Evolutionary conservation across 2,888 invertebrate genomes (phyloP).

Genomic region (Cacoxenus indagator): DNA sequence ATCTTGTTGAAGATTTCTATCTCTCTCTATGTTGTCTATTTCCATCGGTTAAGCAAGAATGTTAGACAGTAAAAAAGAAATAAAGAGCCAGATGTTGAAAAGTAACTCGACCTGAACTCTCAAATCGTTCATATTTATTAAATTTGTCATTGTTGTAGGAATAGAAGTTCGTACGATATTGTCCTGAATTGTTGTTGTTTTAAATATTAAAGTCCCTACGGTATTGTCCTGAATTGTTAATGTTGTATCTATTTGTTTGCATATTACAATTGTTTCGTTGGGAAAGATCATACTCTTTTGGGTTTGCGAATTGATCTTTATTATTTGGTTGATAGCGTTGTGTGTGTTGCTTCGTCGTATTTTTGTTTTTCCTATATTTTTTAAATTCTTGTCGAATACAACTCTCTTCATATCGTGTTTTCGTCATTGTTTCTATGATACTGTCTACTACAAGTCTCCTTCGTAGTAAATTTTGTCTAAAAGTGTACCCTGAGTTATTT

Average conservation of each 20-base stretch:
- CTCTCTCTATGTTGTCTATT: constrained; percentile 5
- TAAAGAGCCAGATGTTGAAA: no score
- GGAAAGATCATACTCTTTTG: not conserved
- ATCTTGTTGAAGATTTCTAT: not conserved
- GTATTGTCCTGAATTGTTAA: not conserved
- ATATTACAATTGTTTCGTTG: not conserved
- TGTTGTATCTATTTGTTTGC: not conserved
- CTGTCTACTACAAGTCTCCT: not conserved
- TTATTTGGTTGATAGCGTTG: not conserved
- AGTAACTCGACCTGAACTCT: constrained; percentile 3
- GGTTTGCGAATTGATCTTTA: not conserved
- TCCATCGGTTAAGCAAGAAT: no score
- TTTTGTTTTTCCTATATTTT: not conserved
- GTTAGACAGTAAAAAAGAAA: no score
- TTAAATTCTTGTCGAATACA: constrained; percentile 5
- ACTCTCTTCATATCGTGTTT: constrained; percentile 4
- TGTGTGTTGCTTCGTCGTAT: not conserved
- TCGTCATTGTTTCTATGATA: not conserved
- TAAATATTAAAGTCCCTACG: not conserved
- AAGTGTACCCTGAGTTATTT: not conserved
- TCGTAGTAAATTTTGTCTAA: not conserved
- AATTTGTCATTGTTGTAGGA: not conserved
- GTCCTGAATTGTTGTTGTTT: not conserved
- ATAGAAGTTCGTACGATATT: not conserved
- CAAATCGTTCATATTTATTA: not conserved